phyloP scores from a whole-genome alignment of 2,888 invertebrate species.

The Parthenolecanium corni region DNA sequence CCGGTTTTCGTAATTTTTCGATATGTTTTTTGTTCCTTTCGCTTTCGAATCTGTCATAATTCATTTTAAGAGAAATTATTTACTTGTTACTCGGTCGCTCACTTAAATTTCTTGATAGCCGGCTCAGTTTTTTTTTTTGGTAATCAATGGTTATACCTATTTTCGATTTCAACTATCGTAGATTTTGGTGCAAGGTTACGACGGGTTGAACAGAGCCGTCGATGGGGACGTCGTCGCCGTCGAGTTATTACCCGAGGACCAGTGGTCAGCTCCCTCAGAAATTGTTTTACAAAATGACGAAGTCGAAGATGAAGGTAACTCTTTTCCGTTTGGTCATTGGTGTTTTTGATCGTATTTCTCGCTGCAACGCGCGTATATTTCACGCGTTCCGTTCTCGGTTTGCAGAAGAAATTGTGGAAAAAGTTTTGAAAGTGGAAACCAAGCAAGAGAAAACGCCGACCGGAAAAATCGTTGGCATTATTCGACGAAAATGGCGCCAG shows the following conservation, averaged over 20 bases:
- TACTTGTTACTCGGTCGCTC: too few relatives aligned
- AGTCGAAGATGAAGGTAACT: slow-evolving; percentile 48
- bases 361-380: too few relatives aligned
- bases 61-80: background rate
- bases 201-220: slow-evolving; percentile 80
- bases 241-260: slow-evolving; percentile 69
- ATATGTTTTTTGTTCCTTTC: too few relatives aligned
- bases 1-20: too few relatives aligned
- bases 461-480: slow-evolving; percentile 81
- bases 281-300: slow-evolving; percentile 48
- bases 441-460: slow-evolving; percentile 45
- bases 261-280: slow-evolving; percentile 87
- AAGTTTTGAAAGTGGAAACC: slow-evolving; percentile 33
- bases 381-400: background rate
- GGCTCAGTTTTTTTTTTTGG: too few relatives aligned
- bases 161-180: slow-evolving; percentile 37
- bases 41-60: background rate
- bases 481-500: slow-evolving; percentile 91
- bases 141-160: background rate
- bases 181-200: slow-evolving; percentile 74
- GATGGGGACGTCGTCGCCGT: slow-evolving; percentile 91
- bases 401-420: slow-evolving; percentile 31
- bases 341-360: too few relatives aligned
- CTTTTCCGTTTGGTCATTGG: background rate
- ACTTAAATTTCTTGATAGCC: too few relatives aligned